These are phyloP conservation scores for Hydra vulgaris DNA, from an alignment of 30 jellyfish, hydroid and myxozoan genomes.

Conservation along the genomic window DNA sequence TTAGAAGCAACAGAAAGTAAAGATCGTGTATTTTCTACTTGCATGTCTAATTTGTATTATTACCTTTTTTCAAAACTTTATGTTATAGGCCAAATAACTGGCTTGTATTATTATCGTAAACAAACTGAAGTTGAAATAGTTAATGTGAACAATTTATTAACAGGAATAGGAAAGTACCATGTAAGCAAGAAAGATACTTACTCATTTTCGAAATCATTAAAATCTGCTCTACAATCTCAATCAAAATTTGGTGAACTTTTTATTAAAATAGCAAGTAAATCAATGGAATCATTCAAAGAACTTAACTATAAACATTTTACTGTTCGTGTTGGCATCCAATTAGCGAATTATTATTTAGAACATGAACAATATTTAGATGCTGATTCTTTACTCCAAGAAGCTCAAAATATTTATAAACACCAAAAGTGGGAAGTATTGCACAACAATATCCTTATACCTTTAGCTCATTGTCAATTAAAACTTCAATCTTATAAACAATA, in stretches of 20 bases:
- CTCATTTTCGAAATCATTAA: slow-evolving; percentile 19
- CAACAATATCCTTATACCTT: slow-evolving; percentile 66
- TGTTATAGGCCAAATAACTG: slow-evolving; percentile 31
- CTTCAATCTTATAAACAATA: slow-evolving; percentile 35
- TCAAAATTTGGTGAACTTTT: slow-evolving; percentile 43
- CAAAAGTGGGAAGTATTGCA: slow-evolving; percentile 56
- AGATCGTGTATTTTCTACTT: slow-evolving; percentile 30
- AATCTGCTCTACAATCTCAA: slow-evolving; percentile 37
- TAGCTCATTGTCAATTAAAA: slow-evolving; percentile 52
- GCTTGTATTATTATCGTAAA: slow-evolving; percentile 42
- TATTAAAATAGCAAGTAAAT: slow-evolving; percentile 31
- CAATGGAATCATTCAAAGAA: slow-evolving; percentile 16
- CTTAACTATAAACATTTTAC: slow-evolving; percentile 50
- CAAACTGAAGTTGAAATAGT: slow-evolving; percentile 36
- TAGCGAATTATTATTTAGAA: slow-evolving; percentile 52
- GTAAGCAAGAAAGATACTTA: slow-evolving; percentile 19
- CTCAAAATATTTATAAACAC: slow-evolving; percentile 40
- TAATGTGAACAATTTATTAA: neutral
- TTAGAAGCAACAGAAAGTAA: slow-evolving; percentile 39
- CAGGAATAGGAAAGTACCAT: slow-evolving; percentile 37
- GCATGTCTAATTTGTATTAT: slow-evolving; percentile 53
- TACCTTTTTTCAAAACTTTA: slow-evolving; percentile 53
- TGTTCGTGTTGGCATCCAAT: slow-evolving; percentile 42
- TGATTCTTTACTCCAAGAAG: slow-evolving; percentile 39
- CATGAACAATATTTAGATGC: slow-evolving; percentile 43